Percentiles rank a stretch among this genome's conserved stretches.
These are phyloP conservation scores for Teinopalpus imperialis DNA, from an alignment of 2,888 invertebrate genomes.

Conservation along the genomic window DNA sequence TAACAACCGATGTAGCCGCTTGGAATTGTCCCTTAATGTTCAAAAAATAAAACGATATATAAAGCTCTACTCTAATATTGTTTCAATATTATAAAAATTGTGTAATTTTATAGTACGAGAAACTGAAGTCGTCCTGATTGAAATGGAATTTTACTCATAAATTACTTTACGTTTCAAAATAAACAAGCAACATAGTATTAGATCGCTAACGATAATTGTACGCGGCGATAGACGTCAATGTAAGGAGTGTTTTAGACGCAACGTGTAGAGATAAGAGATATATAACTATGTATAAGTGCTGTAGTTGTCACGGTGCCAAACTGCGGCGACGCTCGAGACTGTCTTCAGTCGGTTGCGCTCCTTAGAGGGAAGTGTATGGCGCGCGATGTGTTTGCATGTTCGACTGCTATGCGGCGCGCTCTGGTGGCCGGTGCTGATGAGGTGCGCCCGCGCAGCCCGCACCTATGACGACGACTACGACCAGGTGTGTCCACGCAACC, in stretches of 20 bases:
- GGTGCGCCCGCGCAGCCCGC: constrained; percentile 67
- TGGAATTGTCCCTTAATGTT: too few species aligned
- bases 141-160: too few species aligned
- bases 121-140: too few species aligned
- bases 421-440: constrained; percentile 76
- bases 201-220: constrained; percentile 9
- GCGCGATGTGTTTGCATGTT: constrained; percentile 78
- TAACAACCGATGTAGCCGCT: constrained; percentile 38
- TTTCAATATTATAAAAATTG: too few species aligned
- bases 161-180: too few species aligned
- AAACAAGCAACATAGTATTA: too few species aligned
- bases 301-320: constrained; percentile 76
- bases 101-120: too few species aligned
- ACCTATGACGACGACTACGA: constrained; percentile 76
- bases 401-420: constrained; percentile 78
- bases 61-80: too few species aligned
- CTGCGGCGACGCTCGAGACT: constrained; percentile 62
- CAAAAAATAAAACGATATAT: too few species aligned
- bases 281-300: constrained; percentile 36
- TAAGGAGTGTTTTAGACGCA: constrained; percentile 42
- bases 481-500: constrained; percentile 69
- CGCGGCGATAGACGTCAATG: constrained; percentile 2
- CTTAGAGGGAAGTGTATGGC: constrained; percentile 79
- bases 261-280: constrained; percentile 64
- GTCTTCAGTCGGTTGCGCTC: constrained; percentile 70